Base-by-base conservation (phyloP, 1,140 invertebrate species). In the Tigriopus japonicus region DNA sequence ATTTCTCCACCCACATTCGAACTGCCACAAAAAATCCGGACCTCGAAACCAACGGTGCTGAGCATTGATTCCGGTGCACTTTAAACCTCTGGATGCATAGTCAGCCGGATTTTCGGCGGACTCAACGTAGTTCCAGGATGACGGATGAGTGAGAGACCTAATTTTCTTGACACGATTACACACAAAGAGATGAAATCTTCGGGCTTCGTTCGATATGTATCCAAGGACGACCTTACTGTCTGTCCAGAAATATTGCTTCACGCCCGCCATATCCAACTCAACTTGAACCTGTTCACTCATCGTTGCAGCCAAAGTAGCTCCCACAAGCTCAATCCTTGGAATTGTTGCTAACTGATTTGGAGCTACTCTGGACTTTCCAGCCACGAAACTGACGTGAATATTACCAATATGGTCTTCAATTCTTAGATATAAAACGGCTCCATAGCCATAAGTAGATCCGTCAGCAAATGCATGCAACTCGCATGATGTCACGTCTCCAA, bases 191-290 rank as follows among this genome's bases (percentile, higher is more conserved):
- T 56, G 54, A 23, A 56, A 56, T 23, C 54, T 14, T 19, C 54
- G 54, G 10, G 23, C 54, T 23, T 56, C 54, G 13, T 56, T 56
- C 17, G 54, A 56, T 1, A 56, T 56, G 23, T 56, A 56, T 23
- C 54, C 54, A 0, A 56, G 13, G 17, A 23, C 19, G 9, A 56
- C 19, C 23, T 6, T 56, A 23, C 54, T 56, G 21, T 56, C 54
- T 1, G 54, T 56, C 54, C 54, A 56, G 23, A 56, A 56, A 42
- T 56, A 56, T 1, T 9, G 3, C 3, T 5, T 9, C 28, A 35
- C 3, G 9, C 9, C 9, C 3, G 3, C 28, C 28, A 35, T 35
- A 9, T 35, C 28, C 28, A 35, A 35, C 9, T 35, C 28, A 9
- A 9, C 28, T 9, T 9, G 28, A 19, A 15, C 14, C 13, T 42